Evolutionary conservation across 2,113 vertebrate species (phyloP), one percentile per base, ranked within the genome.

Genomic region (Passer montanus): DNA sequence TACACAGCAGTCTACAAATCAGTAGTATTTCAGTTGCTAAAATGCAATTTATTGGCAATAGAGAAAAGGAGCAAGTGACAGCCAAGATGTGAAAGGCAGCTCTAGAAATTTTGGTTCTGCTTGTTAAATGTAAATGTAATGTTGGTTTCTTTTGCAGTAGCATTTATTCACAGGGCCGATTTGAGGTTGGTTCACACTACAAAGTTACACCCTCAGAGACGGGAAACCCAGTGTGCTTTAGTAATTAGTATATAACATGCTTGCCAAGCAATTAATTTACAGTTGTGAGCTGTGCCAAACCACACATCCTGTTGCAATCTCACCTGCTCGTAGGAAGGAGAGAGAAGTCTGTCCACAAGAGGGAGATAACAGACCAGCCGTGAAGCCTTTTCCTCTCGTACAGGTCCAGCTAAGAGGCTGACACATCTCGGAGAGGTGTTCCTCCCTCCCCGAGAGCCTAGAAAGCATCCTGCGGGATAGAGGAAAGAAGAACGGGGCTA

Each of bases 321-420:
- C 28, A 19, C 11, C 5, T 2, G n/a, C 37, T 47, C 33, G 0
- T 1, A 1, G n/a, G 39, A 8, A 43, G 52, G 37, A 41, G 11
- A 12, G 58, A 16, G 44, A 28, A 35, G 6, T 33, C 14, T 30
- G 58, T 8, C 97, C 97, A 84, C 95, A 69, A 96, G 97, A 91
- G 92, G 96, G 97, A 76, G 96, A 14, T 22, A 19, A 53, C 30
- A 91, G 87, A 94, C 84, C 81, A 59, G 53, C 44, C 12, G 10
- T 1, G 1, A 11, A 47, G 30, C 1, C 22, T 17, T 26, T 3
- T 5, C 37, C 59, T 14, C 33, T 3, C 1, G 1, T 14, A 3
- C 41, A 35, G 56, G 5, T 11, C 15, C 4, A 1, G 0, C 35
- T 1, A 0, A 2, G 10, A 21, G 41, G 13, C 41, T 15, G 52